Percentiles rank a stretch among this genome's conserved stretches.
phyloP scores from a whole-genome alignment of 2,888 invertebrate species.

The Leuctra nigra region DNA sequence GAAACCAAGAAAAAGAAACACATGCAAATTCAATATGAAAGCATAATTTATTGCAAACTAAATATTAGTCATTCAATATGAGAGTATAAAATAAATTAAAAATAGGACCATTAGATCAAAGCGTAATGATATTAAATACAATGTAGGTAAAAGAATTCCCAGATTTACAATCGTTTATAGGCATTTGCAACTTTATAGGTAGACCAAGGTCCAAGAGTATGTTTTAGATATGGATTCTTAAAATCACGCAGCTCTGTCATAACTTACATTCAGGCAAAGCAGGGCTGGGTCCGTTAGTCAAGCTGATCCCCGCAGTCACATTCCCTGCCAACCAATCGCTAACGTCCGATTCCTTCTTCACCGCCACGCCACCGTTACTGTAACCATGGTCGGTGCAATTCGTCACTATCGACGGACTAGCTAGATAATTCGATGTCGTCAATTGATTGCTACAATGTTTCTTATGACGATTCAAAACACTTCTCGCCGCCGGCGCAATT shows the following conservation, averaged over 20 bases:
- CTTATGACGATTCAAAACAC: neutral
- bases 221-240: no score
- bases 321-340: conserved; percentile 11
- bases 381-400: conserved; percentile 18
- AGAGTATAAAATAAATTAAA: neutral
- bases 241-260: no score
- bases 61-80: neutral
- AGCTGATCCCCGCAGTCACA: conserved; percentile 7
- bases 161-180: no score
- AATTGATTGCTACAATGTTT: conserved; percentile 11
- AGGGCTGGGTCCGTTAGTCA: conserved; percentile 24
- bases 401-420: conserved; percentile 19
- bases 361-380: conserved; percentile 23
- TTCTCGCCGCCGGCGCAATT: neutral
- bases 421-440: conserved; percentile 22
- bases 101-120: no score
- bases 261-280: conserved; percentile 23
- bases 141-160: no score
- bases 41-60: neutral
- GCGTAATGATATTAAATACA: no score
- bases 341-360: conserved; percentile 23
- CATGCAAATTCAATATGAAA: neutral
- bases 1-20: neutral
- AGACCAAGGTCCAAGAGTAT: no score
- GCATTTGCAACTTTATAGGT: no score